Evolutionary conservation across 2,113 vertebrate genomes (phyloP).

Genomic region (Puffinus mauretanicus): DNA sequence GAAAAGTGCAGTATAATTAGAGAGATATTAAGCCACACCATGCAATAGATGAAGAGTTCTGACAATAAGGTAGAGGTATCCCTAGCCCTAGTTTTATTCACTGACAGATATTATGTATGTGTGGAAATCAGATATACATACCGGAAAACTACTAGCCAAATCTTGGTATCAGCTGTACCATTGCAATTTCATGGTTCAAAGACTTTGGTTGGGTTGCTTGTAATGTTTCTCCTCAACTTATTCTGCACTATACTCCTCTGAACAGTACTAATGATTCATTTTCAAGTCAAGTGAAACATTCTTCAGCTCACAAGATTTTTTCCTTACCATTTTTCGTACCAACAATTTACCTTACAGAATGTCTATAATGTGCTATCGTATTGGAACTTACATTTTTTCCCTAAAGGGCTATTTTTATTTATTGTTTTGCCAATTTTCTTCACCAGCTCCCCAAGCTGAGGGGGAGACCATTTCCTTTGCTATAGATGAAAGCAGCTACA

Average conservation of each 20-base stretch:
- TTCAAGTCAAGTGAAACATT: not conserved
- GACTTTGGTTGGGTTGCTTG: not conserved
- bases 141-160: not conserved
- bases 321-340: no score
- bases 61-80: not conserved
- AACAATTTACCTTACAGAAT: no score
- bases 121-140: not conserved
- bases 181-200: not conserved
- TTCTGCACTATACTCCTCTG: not conserved
- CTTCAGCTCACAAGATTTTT: not conserved
- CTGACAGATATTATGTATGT: not conserved
- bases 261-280: not conserved
- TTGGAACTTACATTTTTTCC: no score
- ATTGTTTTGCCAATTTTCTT: no score
- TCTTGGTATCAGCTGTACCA: not conserved
- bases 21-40: not conserved
- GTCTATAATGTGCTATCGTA: no score
- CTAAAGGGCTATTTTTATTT: no score
- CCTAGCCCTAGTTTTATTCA: not conserved
- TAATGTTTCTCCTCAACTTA: not conserved
- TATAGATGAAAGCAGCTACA: not conserved
- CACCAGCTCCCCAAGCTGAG: not conserved
- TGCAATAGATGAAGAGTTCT: not conserved
- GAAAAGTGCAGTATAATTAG: not conserved
- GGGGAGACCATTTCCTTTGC: not conserved